Evolutionary conservation across 2,113 vertebrate species (phyloP).

Genomic region (Spea bombifrons): DNA sequence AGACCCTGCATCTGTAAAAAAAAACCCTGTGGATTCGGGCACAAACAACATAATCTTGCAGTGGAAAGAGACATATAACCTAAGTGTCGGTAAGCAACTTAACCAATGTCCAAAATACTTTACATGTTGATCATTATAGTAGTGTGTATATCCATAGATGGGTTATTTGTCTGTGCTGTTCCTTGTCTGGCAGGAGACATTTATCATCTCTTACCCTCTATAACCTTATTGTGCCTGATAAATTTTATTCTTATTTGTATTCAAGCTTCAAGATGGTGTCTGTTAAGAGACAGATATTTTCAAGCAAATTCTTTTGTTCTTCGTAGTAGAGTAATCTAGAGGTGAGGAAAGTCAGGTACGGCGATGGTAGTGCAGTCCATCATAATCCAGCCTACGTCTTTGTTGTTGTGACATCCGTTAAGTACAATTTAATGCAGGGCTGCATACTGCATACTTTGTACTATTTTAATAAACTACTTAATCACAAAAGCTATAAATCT

Average conservation of each 20-base stretch:
- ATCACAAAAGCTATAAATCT: not conserved
- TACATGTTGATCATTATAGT: slow-evolving; percentile 1
- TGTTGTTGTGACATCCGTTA: slow-evolving; percentile 5
- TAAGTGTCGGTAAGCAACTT: no score
- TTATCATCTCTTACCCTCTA: slow-evolving; percentile 28
- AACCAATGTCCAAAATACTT: not conserved
- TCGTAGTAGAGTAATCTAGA: slow-evolving; percentile 19
- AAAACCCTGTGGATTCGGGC: no score
- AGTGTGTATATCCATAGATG: slow-evolving; percentile 4
- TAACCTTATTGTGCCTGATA: slow-evolving; percentile 26
- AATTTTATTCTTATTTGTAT: slow-evolving; percentile 38
- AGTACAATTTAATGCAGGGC: slow-evolving; percentile 23
- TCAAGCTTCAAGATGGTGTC: slow-evolving; percentile 18
- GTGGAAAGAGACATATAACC: no score
- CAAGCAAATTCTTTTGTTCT: slow-evolving; percentile 26
- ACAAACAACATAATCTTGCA: no score
- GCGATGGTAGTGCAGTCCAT: slow-evolving; percentile 29
- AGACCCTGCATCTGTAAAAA: no score
- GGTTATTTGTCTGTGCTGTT: slow-evolving; percentile 20
- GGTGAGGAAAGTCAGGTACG: slow-evolving; percentile 7
- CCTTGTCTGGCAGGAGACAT: slow-evolving; percentile 29
- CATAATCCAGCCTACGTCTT: slow-evolving; percentile 25
- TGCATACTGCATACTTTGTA: not conserved
- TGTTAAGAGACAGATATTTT: slow-evolving; percentile 30
- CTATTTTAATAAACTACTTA: not conserved